A percentile compares a stretch with the other conserved stretches of the same genome.
These are phyloP conservation scores for Dryobates pubescens DNA, from an alignment of 2,797 vertebrate species.

Conservation along the genomic window DNA sequence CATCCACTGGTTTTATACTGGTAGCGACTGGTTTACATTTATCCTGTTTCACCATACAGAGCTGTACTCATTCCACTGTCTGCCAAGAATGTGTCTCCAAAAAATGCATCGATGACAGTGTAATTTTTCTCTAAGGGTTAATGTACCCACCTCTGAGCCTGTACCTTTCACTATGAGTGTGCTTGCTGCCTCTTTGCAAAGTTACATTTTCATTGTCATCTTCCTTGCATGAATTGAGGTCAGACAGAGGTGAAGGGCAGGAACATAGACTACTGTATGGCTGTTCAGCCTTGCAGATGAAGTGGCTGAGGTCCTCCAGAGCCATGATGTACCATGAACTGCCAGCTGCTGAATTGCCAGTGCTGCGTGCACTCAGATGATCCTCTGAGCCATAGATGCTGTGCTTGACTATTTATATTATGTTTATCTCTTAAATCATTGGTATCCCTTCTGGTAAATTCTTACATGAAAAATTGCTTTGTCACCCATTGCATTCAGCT, in stretches of 20 bases:
- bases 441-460: not conserved
- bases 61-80: fast-evolving
- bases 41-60: not conserved
- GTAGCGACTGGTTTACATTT: not conserved
- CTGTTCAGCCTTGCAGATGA: not conserved
- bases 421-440: not conserved
- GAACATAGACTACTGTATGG: not conserved
- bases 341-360: not conserved
- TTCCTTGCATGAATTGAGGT: not conserved
- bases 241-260: not conserved
- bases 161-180: not conserved
- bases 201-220: not conserved
- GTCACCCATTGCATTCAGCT: not conserved
- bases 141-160: not conserved
- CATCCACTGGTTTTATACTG: not conserved
- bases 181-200: not conserved
- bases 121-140: not conserved
- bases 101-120: fast-evolving
- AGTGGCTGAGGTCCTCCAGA: not conserved
- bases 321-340: not conserved
- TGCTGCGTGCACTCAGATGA: not conserved
- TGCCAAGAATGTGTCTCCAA: not conserved
- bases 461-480: not conserved
- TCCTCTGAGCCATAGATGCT: fast-evolving
- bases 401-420: not conserved